Percentiles rank a stretch among this genome's conserved stretches.
phyloP scores from a whole-genome alignment of 2,888 invertebrate species.

The Troglohyphantes excavatus region DNA sequence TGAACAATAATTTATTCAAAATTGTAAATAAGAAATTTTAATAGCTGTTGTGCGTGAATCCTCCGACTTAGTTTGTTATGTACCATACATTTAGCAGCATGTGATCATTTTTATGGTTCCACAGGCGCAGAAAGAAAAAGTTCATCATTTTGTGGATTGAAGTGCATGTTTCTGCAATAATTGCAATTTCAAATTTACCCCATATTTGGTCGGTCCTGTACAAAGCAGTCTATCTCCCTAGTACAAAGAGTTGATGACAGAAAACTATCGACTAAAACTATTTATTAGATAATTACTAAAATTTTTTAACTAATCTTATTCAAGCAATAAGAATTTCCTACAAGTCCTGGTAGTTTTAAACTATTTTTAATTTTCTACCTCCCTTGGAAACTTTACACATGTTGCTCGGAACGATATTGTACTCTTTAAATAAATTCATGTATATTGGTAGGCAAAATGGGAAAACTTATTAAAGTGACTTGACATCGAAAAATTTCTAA shows the following conservation, averaged over 20 bases:
- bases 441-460: too few relatives aligned
- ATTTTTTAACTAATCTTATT: neutral
- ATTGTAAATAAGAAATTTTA: neutral
- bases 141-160: neutral
- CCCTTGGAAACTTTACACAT: neutral
- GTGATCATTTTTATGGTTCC: neutral
- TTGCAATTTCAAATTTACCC: neutral
- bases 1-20: neutral
- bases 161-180: neutral
- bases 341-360: neutral
- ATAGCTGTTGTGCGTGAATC: neutral
- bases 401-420: neutral
- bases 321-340: slow-evolving; percentile 5
- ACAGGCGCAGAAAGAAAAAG: neutral
- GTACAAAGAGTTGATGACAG: neutral
- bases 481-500: too few relatives aligned
- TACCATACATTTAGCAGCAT: neutral
- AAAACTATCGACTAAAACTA: neutral
- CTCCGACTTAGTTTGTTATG: neutral
- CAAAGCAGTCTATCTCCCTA: neutral
- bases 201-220: neutral
- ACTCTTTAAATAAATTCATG: neutral
- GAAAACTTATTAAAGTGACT: neutral
- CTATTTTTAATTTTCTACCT: slow-evolving; percentile 6
- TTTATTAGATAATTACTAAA: too few relatives aligned